Conservation (phyloP, 2,797 vertebrate genomes). For the Xerus rutilus region DNA sequence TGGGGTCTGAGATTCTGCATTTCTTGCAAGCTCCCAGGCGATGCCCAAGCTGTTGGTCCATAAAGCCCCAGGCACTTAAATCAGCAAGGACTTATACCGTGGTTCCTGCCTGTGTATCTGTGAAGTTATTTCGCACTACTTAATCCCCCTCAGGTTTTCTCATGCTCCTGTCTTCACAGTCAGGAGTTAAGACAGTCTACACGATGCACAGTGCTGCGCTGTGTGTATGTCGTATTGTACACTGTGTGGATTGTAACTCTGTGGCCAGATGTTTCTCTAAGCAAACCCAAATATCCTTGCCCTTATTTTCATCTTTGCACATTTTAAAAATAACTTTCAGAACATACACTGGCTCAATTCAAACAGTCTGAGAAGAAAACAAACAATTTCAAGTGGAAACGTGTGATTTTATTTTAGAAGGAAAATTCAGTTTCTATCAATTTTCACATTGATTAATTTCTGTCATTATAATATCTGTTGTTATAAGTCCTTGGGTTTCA, state of each 20-base stretch:
- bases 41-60: neutral
- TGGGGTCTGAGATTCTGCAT: neutral
- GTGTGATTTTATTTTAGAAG: neutral
- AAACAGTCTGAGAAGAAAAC: neutral
- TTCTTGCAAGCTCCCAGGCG: neutral
- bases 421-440: neutral
- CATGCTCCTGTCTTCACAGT: neutral
- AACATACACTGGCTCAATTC: neutral
- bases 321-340: conserved; percentile 2
- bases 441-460: neutral
- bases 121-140: neutral
- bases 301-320: neutral
- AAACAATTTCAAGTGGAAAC: neutral
- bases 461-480: neutral
- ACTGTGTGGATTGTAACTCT: neutral
- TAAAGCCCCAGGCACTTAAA: neutral
- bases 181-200: neutral
- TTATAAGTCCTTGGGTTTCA: neutral
- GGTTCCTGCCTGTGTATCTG: neutral
- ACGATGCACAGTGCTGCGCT: neutral
- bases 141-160: neutral
- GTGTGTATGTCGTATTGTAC: neutral
- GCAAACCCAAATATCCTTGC: neutral
- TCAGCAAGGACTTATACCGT: neutral
- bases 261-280: neutral